A percentile compares a stretch with the other conserved stretches of the same genome.
phyloP scores from a whole-genome alignment of 1,140 invertebrate genomes.

The Drosophila funebris region DNA sequence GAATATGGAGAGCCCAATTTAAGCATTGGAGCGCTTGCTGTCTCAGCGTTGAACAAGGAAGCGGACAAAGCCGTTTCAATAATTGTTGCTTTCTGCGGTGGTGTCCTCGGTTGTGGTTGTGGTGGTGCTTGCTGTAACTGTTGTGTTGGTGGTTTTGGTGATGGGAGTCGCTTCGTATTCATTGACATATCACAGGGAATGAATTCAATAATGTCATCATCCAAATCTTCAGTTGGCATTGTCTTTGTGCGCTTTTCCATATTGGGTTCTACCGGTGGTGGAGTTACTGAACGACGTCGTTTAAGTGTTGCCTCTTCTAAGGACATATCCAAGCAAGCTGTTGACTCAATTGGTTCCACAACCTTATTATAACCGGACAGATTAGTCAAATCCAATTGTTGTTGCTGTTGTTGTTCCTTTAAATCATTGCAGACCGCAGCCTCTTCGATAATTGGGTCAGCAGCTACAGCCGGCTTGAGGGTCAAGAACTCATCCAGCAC shows the following conservation, averaged over 20 bases:
- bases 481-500: conserved; percentile 58
- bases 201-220: conserved; percentile 52
- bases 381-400: conserved; percentile 4
- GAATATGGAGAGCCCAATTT: conserved; percentile 52
- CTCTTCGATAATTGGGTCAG: conserved; percentile 14
- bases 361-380: conserved; percentile 12
- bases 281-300: conserved; percentile 54
- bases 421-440: conserved; percentile 5
- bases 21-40: conserved; percentile 4
- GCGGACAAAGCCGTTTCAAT: neutral
- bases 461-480: conserved; percentile 28
- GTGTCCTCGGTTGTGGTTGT: neutral
- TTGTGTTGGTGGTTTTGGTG: neutral
- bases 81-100: neutral
- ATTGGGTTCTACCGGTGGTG: conserved; percentile 14
- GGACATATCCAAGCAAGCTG: neutral
- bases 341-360: neutral
- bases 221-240: conserved; percentile 2
- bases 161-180: neutral
- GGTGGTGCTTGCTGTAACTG: neutral
- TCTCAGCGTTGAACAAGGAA: neutral
- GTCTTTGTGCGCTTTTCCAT: conserved; percentile 15
- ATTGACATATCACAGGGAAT: conserved; percentile 1
- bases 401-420: neutral
- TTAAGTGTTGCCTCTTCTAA: conserved; percentile 30